These are phyloP conservation scores for Schizopygopsis malacanthus DNA, from an alignment of 2,797 vertebrate species.

Conservation along the genomic window DNA sequence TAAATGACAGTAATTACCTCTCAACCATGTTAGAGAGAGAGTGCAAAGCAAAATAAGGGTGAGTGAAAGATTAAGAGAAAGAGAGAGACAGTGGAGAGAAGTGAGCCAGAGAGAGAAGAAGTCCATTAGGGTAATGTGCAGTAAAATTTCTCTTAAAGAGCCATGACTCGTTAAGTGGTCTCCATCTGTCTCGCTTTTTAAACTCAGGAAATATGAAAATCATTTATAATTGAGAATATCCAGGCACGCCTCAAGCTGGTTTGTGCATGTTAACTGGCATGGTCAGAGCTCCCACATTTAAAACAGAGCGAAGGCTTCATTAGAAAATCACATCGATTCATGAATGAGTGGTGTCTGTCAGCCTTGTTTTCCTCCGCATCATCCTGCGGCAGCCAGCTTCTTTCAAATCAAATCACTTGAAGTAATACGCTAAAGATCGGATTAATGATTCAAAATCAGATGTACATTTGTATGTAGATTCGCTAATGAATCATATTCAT, in stretches of 20 bases:
- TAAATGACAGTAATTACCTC: constrained; percentile 82
- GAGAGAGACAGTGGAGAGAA: constrained; percentile 28
- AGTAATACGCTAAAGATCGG: not conserved
- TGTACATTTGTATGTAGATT: not conserved
- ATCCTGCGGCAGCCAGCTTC: not conserved
- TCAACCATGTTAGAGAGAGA: constrained; percentile 72
- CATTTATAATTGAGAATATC: constrained; percentile 82
- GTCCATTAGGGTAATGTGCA: constrained; percentile 83
- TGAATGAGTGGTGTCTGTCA: not conserved
- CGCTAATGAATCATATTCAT: not conserved
- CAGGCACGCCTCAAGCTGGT: constrained; percentile 68
- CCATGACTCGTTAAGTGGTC: constrained; percentile 81
- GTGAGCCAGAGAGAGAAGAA: constrained; percentile 50
- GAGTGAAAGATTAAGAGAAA: constrained; percentile 45
- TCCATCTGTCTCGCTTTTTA: constrained; percentile 80
- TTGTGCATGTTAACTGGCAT: constrained; percentile 39
- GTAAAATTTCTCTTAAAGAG: constrained; percentile 79
- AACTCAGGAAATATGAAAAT: constrained; percentile 73
- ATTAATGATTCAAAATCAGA: not conserved
- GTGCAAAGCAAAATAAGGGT: constrained; percentile 28
- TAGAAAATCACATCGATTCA: constrained; percentile 12
- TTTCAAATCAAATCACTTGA: not conserved
- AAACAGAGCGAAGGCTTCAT: constrained; percentile 10
- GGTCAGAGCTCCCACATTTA: constrained; percentile 1
- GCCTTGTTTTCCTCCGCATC: constrained; percentile 5